phyloP scores from a whole-genome alignment of 2,113 vertebrate species.

The Petaurus breviceps region DNA sequence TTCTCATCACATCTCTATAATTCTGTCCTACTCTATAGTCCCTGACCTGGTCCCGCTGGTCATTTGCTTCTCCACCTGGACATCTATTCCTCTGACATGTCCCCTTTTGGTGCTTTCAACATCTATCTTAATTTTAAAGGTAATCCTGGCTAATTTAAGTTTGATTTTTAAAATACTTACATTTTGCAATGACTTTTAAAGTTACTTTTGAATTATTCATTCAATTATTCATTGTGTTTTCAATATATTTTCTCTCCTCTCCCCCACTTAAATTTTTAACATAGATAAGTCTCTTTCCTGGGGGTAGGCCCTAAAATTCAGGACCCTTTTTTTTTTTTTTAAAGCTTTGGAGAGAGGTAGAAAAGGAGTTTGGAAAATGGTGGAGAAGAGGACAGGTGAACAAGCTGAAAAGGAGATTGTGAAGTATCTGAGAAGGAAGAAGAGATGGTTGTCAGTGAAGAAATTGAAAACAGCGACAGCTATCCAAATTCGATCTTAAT shows the following conservation, averaged over 20 bases:
- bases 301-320: not conserved
- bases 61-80: not conserved
- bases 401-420: not conserved
- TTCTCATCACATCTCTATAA: not conserved
- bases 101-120: not conserved
- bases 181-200: not conserved
- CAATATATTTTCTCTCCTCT: not conserved
- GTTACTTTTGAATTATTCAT: not conserved
- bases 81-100: not conserved
- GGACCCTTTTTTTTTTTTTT: not conserved
- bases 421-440: not conserved
- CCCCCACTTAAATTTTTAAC: not conserved
- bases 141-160: not conserved
- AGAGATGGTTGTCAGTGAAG: not conserved
- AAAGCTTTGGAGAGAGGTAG: not conserved
- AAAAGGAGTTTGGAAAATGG: not conserved
- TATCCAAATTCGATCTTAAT: constrained; percentile 11
- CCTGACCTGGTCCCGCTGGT: not conserved
- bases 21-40: not conserved
- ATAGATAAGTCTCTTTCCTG: not conserved
- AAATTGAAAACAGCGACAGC: not conserved
- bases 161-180: not conserved
- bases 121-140: constrained; percentile 18
- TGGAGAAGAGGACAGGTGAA: not conserved
- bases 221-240: not conserved